Evolutionary conservation across 1,140 invertebrate species (phyloP).

Genomic region (Zaprionus taronus): DNA sequence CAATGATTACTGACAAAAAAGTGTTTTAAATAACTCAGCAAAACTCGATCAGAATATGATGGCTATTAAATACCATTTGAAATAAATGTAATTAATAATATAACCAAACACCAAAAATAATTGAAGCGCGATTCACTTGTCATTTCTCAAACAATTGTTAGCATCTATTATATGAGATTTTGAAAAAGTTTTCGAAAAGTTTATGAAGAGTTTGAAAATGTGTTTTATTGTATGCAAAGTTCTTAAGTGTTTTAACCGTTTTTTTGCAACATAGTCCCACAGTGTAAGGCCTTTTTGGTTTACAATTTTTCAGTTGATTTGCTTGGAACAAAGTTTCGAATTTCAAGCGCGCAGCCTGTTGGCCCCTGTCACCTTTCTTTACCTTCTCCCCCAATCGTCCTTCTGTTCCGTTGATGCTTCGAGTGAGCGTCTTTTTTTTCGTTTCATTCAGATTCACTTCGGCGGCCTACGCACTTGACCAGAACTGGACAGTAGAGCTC

Average conservation of each 20-base stretch:
- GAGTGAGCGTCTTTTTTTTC: conserved; percentile 47
- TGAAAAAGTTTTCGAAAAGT: background rate
- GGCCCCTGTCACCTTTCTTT: conserved; percentile 9
- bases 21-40: background rate
- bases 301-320: conserved; percentile 80
- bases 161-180: background rate
- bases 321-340: conserved; percentile 62
- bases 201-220: background rate
- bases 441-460: conserved; percentile 47
- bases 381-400: background rate
- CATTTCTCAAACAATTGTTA: background rate
- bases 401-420: background rate
- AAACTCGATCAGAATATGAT: background rate
- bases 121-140: background rate
- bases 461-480: conserved; percentile 62
- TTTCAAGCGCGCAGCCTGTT: conserved; percentile 49
- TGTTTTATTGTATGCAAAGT: background rate
- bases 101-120: background rate
- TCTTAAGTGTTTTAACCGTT: background rate
- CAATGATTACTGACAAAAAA: background rate
- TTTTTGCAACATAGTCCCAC: background rate
- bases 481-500: conserved; percentile 1
- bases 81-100: no score
- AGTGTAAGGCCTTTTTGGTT: conserved; percentile 59
- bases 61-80: no score